phyloP scores from a whole-genome alignment of 2,113 vertebrate genomes.

The Phaethornis superciliosus region DNA sequence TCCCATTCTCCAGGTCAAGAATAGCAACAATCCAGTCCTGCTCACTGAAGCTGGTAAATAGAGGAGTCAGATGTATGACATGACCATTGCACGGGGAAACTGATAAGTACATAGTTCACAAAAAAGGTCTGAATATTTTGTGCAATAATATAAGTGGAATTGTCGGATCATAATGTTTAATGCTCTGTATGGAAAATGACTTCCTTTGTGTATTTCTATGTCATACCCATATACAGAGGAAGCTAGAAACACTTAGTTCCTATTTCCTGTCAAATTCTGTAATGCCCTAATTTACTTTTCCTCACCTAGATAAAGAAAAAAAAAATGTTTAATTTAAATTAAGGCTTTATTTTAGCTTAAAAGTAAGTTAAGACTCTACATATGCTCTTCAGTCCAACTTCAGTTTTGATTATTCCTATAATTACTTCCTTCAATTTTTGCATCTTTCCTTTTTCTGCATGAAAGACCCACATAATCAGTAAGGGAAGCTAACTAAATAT shows the following conservation, averaged over 20 bases:
- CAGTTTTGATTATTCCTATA: not conserved
- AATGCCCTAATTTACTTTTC: not conserved
- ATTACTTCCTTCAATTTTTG: not conserved
- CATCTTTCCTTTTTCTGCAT: constrained; percentile 21
- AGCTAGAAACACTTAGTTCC: not conserved
- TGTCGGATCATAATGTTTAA: not conserved
- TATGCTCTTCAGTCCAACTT: not conserved
- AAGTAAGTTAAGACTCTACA: not conserved
- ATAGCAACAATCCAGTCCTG: not conserved
- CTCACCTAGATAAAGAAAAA: not conserved
- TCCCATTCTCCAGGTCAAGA: not conserved
- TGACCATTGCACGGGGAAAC: not conserved
- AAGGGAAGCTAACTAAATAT: constrained; percentile 5
- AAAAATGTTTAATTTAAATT: not conserved
- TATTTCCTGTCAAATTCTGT: not conserved
- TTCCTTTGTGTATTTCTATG: not conserved
- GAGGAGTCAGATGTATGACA: not conserved
- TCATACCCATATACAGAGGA: not conserved
- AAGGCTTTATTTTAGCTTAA: not conserved
- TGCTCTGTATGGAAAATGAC: not conserved
- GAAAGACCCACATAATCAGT: not conserved
- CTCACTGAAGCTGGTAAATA: not conserved
- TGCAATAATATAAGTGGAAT: not conserved
- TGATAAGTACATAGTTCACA: not conserved
- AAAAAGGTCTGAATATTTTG: not conserved